A percentile compares a stretch with the other conserved stretches of the same genome.
phyloP scores from a whole-genome alignment of 2,113 vertebrate species.

The Crocuta crocuta region DNA sequence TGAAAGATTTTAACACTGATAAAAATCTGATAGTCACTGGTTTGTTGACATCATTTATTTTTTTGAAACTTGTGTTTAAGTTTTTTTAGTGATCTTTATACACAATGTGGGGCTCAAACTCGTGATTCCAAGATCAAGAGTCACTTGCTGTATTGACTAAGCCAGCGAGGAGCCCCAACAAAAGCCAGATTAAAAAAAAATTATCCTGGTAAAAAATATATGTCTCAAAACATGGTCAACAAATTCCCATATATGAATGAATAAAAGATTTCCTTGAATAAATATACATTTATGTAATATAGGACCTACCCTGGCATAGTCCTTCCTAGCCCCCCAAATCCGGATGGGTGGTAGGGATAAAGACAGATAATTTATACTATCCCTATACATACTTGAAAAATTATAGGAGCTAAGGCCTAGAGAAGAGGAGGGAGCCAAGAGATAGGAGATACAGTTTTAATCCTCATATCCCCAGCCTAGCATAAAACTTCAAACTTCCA shows the following conservation, averaged over 20 bases:
- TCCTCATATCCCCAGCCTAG: not conserved
- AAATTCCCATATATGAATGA: not conserved
- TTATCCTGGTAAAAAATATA: not conserved
- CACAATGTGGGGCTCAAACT: not conserved
- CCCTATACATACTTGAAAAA: not conserved
- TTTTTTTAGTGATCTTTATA: not conserved
- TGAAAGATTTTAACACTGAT: not conserved
- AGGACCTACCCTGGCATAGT: not conserved
- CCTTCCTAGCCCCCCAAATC: not conserved
- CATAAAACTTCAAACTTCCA: not conserved
- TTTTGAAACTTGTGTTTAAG: not conserved
- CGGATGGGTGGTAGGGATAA: too few relatives aligned
- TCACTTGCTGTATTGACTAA: not conserved
- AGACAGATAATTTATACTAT: not conserved
- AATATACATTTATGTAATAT: not conserved
- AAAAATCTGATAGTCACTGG: not conserved
- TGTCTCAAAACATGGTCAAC: not conserved
- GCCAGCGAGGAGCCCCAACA: not conserved
- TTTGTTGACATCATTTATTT: not conserved
- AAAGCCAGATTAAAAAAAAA: not conserved
- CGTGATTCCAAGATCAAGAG: not conserved
- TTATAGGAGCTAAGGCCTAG: not conserved
- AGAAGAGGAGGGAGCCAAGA: not conserved
- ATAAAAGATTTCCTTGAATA: constrained; percentile 13
- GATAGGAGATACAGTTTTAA: not conserved